Evolutionary conservation across 2,888 invertebrate genomes (phyloP).

Genomic region (Galerucella pusilla): DNA sequence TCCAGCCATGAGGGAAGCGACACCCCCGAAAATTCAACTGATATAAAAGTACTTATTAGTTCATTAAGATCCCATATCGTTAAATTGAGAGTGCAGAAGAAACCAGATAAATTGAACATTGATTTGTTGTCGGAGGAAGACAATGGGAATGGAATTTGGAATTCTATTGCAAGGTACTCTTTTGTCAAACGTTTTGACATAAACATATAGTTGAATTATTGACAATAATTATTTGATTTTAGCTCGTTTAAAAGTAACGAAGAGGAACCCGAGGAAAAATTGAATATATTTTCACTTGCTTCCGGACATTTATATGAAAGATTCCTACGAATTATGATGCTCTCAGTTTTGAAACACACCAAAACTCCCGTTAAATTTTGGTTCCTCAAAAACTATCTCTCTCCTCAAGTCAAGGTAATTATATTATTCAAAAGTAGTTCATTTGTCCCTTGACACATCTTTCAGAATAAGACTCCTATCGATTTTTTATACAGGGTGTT

Average conservation of each 20-base stretch:
- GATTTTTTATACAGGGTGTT: too few species aligned
- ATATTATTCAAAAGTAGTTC: conserved; percentile 6
- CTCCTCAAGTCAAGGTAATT: conserved; percentile 90
- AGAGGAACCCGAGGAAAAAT: conserved; percentile 78
- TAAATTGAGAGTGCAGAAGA: conserved; percentile 90
- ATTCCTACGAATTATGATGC: conserved; percentile 98
- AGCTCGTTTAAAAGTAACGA: conserved; percentile 73
- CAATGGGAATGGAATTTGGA: conserved; percentile 87
- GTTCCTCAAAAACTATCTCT: conserved; percentile 99
- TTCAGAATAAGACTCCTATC: background rate
- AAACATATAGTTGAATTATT: background rate
- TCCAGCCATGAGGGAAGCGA: conserved; percentile 81
- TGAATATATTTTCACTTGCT: conserved; percentile 98
- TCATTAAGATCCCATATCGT: conserved; percentile 91
- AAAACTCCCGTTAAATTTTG: conserved; percentile 98
- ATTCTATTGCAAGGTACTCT: conserved; percentile 87
- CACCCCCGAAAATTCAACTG: conserved; percentile 74
- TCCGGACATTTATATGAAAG: conserved; percentile 99
- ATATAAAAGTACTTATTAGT: conserved; percentile 83
- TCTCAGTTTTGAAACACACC: conserved; percentile 95
- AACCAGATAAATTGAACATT: conserved; percentile 85
- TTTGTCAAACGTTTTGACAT: background rate
- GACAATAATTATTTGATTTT: conserved; percentile 42
- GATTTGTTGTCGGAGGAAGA: conserved; percentile 91
- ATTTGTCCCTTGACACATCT: background rate